phyloP scores from a whole-genome alignment of 2,888 invertebrate species.

The Agrochola macilenta region DNA sequence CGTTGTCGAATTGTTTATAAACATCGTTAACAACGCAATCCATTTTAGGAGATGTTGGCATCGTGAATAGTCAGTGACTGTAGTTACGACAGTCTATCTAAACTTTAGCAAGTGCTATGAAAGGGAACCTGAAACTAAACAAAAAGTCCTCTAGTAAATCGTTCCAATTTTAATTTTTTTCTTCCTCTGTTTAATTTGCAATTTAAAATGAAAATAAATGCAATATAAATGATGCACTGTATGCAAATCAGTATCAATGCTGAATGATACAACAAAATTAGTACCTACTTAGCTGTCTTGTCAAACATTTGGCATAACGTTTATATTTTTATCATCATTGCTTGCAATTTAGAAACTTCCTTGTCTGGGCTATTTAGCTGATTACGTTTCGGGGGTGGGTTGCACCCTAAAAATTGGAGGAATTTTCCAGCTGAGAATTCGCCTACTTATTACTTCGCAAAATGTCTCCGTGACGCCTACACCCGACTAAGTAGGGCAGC shows the following conservation, averaged over 20 bases:
- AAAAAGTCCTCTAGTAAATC: slow-evolving; percentile 32
- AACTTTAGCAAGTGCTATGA: slow-evolving; percentile 36
- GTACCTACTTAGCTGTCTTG: not conserved
- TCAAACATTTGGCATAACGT: slow-evolving; percentile 11
- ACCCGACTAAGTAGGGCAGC: slow-evolving; percentile 80
- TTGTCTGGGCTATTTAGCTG: slow-evolving; percentile 80
- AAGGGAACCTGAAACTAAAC: slow-evolving; percentile 43
- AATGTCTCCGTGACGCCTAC: slow-evolving; percentile 80
- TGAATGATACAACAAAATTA: slow-evolving; percentile 8
- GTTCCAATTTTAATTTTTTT: slow-evolving; percentile 18
- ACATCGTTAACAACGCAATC: slow-evolving; percentile 32
- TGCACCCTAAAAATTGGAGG: slow-evolving; percentile 82
- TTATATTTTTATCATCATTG: slow-evolving; percentile 55
- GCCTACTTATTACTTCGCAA: slow-evolving; percentile 84
- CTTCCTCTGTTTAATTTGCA: slow-evolving; percentile 7
- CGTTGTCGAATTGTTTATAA: slow-evolving; percentile 52
- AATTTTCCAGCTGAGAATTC: slow-evolving; percentile 87
- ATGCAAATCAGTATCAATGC: not conserved
- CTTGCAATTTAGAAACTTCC: slow-evolving; percentile 70
- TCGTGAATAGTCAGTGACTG: slow-evolving; percentile 34
- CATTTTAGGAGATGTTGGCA: slow-evolving; percentile 44
- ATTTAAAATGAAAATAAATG: not conserved
- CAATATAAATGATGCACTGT: not conserved
- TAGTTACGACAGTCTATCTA: slow-evolving; percentile 54
- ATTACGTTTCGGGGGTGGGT: slow-evolving; percentile 76